phyloP scores from a whole-genome alignment of 2,888 invertebrate species.

The Nasonia oneida region DNA sequence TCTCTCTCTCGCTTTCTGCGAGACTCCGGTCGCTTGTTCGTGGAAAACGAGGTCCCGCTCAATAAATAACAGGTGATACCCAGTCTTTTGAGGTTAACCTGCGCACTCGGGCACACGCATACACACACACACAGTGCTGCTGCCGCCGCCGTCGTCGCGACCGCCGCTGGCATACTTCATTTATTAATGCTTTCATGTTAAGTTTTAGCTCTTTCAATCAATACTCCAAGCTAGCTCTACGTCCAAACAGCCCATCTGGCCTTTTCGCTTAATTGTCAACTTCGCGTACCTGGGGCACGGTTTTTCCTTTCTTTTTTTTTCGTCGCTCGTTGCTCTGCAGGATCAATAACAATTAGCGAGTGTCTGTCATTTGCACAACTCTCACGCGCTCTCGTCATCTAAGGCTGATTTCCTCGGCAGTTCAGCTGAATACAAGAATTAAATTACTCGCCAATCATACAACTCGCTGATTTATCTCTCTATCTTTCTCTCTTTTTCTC shows the following conservation, averaged over 20 bases:
- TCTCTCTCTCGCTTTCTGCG: not conserved
- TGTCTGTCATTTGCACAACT: not conserved
- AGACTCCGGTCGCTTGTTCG: not conserved
- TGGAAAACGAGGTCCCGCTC: not conserved
- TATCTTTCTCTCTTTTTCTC: not conserved
- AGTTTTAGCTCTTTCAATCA: slow-evolving; percentile 27
- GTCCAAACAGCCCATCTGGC: not conserved
- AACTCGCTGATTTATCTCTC: slow-evolving; percentile 31
- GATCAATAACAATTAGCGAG: not conserved
- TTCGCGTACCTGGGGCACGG: not conserved
- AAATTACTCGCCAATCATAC: slow-evolving; percentile 10
- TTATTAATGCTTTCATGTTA: slow-evolving; percentile 31
- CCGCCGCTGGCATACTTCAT: slow-evolving; percentile 29
- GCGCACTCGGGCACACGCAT: not conserved
- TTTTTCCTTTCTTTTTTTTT: not conserved
- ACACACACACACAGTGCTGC: not conserved
- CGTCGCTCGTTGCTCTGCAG: not conserved
- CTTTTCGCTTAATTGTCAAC: slow-evolving; percentile 1
- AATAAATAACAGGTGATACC: not conserved
- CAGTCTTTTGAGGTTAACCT: slow-evolving; percentile 47
- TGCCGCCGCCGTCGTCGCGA: not conserved
- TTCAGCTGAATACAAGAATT: not conserved
- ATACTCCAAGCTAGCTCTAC: slow-evolving; percentile 7
- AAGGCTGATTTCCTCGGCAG: not conserved
- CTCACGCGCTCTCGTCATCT: not conserved